Evolutionary conservation across 2,113 vertebrate species (phyloP).

Genomic region (Aythya baeri): DNA sequence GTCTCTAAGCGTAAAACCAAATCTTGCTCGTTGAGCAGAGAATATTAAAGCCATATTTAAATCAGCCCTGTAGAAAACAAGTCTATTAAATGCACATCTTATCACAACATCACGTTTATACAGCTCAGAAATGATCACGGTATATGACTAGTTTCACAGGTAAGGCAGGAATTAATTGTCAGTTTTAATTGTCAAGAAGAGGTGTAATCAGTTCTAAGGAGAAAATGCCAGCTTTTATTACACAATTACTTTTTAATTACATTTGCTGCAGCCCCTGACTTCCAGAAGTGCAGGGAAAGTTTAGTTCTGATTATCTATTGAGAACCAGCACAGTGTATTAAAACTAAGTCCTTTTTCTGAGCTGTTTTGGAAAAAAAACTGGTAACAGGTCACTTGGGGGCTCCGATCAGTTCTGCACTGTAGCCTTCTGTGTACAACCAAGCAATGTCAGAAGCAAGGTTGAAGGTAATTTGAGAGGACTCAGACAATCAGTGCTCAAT

Average conservation of each 20-base stretch:
- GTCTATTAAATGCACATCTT: neutral
- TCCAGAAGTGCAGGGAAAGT: accelerated
- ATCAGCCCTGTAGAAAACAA: neutral
- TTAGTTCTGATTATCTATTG: neutral
- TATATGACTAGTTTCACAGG: neutral
- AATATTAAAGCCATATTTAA: neutral
- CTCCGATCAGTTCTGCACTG: accelerated
- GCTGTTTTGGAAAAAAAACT: neutral
- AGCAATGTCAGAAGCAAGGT: constrained; percentile 22
- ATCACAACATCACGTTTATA: neutral
- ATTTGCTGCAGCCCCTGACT: neutral
- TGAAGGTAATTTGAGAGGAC: constrained; percentile 40
- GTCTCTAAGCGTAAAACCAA: neutral
- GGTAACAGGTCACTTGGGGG: accelerated
- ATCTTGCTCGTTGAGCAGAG: neutral
- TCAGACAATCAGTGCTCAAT: neutral
- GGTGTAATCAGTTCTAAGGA: neutral
- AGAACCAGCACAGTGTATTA: neutral
- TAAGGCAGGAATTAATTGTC: neutral
- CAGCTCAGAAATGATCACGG: neutral
- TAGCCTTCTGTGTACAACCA: accelerated
- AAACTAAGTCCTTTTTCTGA: neutral
- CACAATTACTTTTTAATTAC: neutral
- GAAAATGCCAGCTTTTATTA: neutral
- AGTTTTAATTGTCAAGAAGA: neutral